Evolutionary conservation across 2,797 vertebrate genomes (phyloP), one percentile per base, ranked within the genome.

Genomic region (Nyctibius grandis): DNA sequence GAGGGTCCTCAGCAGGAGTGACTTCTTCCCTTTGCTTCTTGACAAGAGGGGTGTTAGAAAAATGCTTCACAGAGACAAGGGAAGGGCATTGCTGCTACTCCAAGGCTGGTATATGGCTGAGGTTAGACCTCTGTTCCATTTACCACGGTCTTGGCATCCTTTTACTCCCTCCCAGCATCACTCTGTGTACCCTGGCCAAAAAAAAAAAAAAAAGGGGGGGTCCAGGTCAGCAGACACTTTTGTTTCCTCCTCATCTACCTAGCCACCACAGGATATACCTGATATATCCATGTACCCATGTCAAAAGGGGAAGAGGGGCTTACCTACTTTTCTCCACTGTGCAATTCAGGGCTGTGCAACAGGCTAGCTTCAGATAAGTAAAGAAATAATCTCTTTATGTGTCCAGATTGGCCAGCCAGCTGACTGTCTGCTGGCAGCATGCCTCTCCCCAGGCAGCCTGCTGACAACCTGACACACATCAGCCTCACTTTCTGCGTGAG

Each of bases 391-490:
- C 29, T 87, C 45, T 38, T 60, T 6, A 2, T 23, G 45, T 53
- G 36, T 63, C 61, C 69, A 57, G 59, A 34, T 1, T 47, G 83
- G 50, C 38, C 0, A 0, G 26, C 21, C 1, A 1, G 48, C 36
- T 74, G 9, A 22, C 65, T 4, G 9, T 38, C 61, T 64, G 42
- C 77, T 61, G 40, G 65, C 85, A 77, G 47, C 0, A 0, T 53
- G 53, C 72, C 21, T 47, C 53, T 93, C 60, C 51, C 33, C 56
- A 33, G 65, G 65, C 63, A 61, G 54, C 38, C 79, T 81, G 50
- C 65, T 54, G 76, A 50, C 83, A 90, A 11, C 59, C 34, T 44
- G 69, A 64, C 45, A 59, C 11, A 12, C 11, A 31, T 25, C 53
- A 84, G 19, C 73, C 38, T 75, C 21, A 2, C 80, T 86, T 88